Conservation (phyloP, 2,888 invertebrate genomes). For the Liopterus haemorrhoidalis region DNA sequence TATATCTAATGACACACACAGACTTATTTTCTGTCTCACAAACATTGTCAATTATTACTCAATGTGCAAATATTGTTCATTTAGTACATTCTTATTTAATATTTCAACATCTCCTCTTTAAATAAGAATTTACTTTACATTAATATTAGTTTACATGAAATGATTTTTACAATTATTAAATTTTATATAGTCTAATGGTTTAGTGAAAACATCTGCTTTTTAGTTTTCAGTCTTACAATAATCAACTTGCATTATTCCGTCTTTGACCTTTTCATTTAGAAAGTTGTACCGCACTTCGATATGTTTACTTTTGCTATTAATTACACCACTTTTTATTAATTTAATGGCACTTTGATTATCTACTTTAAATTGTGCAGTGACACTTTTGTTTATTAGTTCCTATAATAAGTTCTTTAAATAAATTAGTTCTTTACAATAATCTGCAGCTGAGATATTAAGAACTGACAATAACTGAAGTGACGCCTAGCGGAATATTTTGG, state of each 20-base stretch:
- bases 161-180: slow-evolving; percentile 15
- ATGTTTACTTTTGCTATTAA: slow-evolving; percentile 22
- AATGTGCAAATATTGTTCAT: too few relatives aligned
- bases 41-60: too few relatives aligned
- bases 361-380: slow-evolving; percentile 16
- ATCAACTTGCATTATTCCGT: slow-evolving; percentile 17
- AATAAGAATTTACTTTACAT: too few relatives aligned
- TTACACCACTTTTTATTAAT: slow-evolving; percentile 23
- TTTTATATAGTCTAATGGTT: slow-evolving; percentile 20
- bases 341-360: slow-evolving; percentile 27
- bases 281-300: slow-evolving; percentile 27
- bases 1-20: too few relatives aligned
- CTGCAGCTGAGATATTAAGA: too few relatives aligned
- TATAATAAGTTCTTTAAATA: slow-evolving; percentile 27
- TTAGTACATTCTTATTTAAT: too few relatives aligned
- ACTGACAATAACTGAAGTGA: too few relatives aligned
- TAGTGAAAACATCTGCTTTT: slow-evolving; percentile 28
- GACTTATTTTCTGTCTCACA: too few relatives aligned
- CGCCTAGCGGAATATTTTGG: too few relatives aligned
- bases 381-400: slow-evolving; percentile 18
- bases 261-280: slow-evolving; percentile 15
- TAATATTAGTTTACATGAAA: too few relatives aligned
- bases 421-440: slow-evolving; percentile 28
- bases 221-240: slow-evolving; percentile 25
- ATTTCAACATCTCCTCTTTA: too few relatives aligned